Percentiles rank a stretch among this genome's conserved stretches.
Evolutionary conservation across 1,140 invertebrate species (phyloP).

Genomic region (Sinonovacula constricta): DNA sequence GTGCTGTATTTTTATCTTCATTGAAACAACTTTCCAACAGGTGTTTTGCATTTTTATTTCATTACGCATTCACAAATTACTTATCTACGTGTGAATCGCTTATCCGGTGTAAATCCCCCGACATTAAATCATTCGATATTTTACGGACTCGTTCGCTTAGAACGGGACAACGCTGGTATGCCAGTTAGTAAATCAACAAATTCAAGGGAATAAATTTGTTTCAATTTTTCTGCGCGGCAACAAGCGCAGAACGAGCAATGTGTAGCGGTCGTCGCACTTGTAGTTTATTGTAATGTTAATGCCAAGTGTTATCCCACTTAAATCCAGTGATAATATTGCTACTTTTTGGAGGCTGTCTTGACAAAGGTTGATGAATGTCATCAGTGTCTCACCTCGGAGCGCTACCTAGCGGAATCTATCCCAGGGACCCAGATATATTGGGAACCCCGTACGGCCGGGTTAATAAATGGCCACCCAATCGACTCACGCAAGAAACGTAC

Average conservation of each 20-base stretch:
- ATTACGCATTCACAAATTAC: slow-evolving; percentile 39
- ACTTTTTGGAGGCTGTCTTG: slow-evolving; percentile 15
- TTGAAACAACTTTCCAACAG: slow-evolving; percentile 33
- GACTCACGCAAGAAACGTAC: too few relatives aligned
- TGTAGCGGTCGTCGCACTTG: slow-evolving; percentile 5
- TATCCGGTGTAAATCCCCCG: slow-evolving; percentile 27
- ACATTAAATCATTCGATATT: slow-evolving; percentile 30
- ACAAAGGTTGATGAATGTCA: too few relatives aligned
- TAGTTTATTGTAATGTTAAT: slow-evolving; percentile 43
- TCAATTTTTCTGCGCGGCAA: slow-evolving; percentile 12
- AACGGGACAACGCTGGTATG: slow-evolving; percentile 29
- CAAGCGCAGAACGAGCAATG: background rate
- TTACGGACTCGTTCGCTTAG: background rate
- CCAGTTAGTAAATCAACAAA: slow-evolving; percentile 32
- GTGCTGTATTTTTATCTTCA: slow-evolving; percentile 15
- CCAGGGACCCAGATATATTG: too few relatives aligned
- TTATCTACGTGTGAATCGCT: slow-evolving; percentile 48
- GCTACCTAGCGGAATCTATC: too few relatives aligned
- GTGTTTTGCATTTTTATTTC: slow-evolving; percentile 49
- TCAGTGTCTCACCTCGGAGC: too few relatives aligned
- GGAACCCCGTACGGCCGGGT: too few relatives aligned
- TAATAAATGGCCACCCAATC: too few relatives aligned
- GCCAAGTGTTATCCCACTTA: background rate
- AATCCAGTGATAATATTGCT: slow-evolving; percentile 19
- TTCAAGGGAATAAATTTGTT: slow-evolving; percentile 37